Evolutionary conservation across 2,888 invertebrate genomes (phyloP), one percentile per base, ranked within the genome.

Genomic region (Criorhina ranunculi): DNA sequence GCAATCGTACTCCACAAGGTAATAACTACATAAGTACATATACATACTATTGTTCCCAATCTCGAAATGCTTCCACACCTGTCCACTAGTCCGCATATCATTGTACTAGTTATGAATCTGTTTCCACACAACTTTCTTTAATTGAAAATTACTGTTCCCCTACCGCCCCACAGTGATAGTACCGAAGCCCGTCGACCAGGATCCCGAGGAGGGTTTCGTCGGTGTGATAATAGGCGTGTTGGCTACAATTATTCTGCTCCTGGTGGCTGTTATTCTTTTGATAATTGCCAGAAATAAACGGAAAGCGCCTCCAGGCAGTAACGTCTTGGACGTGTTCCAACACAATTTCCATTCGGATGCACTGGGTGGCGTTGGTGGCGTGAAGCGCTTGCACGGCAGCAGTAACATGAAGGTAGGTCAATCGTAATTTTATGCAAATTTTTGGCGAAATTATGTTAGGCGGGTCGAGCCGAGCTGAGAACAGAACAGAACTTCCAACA

Each of bases 141-240:
- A 81, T 55, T 67, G 67, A 86, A 81, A 81, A 60, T 85, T 60
- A 59, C 60, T 76, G 60, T 55, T 33, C 15, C 44, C 8, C 15
- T 7, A 7, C n/a, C 19, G 8, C 31, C n/a, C 24, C 42, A 44
- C 87, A 91, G 92, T 92, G 89, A 90, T 92, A 88, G 91, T 91
- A 81, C 93, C 93, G 90, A 92, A 93, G 91, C 93, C 93, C 91
- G 92, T 93, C 90, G 93, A 93, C 88, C 92, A 93, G 79, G 93
- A 93, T 87, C 93, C 93, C 78, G 93, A 93, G 89, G 94, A 94
- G 88, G 93, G 94, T 90, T 91, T 91, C 88, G 94, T 95, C 88
- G 95, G 95, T 77, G 93, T 95, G 88, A 93, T 95, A 89, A 95
- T 95, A 88, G 95, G 95, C 79, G 93, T 95, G 75, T 93, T 96